These are phyloP conservation scores for Sinohyriopsis cumingii DNA, from an alignment of 2,888 invertebrate species.

Conservation along the genomic window DNA sequence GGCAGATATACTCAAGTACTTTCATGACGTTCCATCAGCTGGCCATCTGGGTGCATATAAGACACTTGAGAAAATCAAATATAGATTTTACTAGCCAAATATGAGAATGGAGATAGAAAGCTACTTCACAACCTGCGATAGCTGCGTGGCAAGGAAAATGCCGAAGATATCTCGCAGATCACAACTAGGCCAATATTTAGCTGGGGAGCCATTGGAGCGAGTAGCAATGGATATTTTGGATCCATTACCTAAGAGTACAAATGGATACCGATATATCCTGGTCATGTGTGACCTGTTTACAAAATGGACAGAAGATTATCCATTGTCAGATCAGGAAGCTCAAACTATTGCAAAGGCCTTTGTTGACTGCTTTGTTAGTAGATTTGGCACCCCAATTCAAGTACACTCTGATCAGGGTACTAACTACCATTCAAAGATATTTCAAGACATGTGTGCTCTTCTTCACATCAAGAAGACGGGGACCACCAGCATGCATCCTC, in stretches of 20 bases:
- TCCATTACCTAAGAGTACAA: constrained; percentile 7
- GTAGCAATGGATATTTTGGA: constrained; percentile 12
- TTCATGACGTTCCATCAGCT: constrained; percentile 13
- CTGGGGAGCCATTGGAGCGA: constrained; percentile 12
- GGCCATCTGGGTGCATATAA: constrained; percentile 9
- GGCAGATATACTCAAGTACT: not conserved
- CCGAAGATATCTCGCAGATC: constrained; percentile 4
- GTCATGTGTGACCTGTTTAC: constrained; percentile 15
- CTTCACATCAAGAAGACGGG: constrained; percentile 18
- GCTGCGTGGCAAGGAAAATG: constrained; percentile 4
- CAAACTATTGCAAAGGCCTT: constrained; percentile 7
- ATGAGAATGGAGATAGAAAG: constrained; percentile 3
- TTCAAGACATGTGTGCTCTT: constrained; percentile 12
- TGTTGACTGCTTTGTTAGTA: constrained; percentile 9
- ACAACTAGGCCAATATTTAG: constrained; percentile 3
- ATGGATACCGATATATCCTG: constrained; percentile 10
- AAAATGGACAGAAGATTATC: constrained; percentile 7
- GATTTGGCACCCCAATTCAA: constrained; percentile 11
- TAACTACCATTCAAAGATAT: constrained; percentile 16
- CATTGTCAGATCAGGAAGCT: constrained; percentile 13
- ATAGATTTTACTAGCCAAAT: constrained; percentile 5
- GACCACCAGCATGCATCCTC: no score
- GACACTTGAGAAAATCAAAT: constrained; percentile 3
- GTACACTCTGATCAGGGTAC: constrained; percentile 16
- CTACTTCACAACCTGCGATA: constrained; percentile 13